phyloP scores from a whole-genome alignment of 2,888 invertebrate species.

The Eilema griseolum region DNA sequence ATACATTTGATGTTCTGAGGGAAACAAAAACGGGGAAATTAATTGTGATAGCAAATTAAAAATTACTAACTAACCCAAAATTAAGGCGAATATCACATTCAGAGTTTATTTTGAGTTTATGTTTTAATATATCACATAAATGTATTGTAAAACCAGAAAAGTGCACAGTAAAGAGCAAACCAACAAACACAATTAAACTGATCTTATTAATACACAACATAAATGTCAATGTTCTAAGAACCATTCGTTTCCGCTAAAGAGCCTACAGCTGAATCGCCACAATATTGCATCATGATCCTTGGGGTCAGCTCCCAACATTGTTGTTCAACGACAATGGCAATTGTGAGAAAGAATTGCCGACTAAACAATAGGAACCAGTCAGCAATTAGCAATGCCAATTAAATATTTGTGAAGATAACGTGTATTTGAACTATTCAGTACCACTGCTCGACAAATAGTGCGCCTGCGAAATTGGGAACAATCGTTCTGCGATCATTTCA shows the following conservation, averaged over 20 bases:
- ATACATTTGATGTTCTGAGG: too few relatives aligned
- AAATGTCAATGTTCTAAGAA: slow-evolving; percentile 59
- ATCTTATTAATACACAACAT: slow-evolving; percentile 34
- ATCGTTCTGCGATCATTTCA: too few relatives aligned
- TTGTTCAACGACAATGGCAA: slow-evolving; percentile 82
- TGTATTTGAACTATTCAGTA: slow-evolving; percentile 62
- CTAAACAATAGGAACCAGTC: slow-evolving; percentile 76
- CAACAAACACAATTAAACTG: not conserved
- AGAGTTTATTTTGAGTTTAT: not conserved
- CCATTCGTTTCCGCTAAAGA: slow-evolving; percentile 58
- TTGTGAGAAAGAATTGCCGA: slow-evolving; percentile 81
- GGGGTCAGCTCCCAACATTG: slow-evolving; percentile 86
- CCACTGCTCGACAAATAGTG: slow-evolving; percentile 59
- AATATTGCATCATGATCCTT: slow-evolving; percentile 72
- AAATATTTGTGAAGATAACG: slow-evolving; percentile 75
- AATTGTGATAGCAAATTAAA: too few relatives aligned
- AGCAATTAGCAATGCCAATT: slow-evolving; percentile 82
- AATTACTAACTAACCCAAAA: too few relatives aligned
- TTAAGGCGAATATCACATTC: not conserved
- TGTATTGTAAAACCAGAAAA: not conserved
- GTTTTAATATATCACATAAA: not conserved
- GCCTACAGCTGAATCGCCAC: slow-evolving; percentile 54
- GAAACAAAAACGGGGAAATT: not conserved
- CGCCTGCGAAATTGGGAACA: slow-evolving; percentile 51
- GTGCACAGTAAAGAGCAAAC: not conserved